These are phyloP conservation scores for Esox lucius DNA, from an alignment of 2,797 vertebrate species.

Conservation along the genomic window DNA sequence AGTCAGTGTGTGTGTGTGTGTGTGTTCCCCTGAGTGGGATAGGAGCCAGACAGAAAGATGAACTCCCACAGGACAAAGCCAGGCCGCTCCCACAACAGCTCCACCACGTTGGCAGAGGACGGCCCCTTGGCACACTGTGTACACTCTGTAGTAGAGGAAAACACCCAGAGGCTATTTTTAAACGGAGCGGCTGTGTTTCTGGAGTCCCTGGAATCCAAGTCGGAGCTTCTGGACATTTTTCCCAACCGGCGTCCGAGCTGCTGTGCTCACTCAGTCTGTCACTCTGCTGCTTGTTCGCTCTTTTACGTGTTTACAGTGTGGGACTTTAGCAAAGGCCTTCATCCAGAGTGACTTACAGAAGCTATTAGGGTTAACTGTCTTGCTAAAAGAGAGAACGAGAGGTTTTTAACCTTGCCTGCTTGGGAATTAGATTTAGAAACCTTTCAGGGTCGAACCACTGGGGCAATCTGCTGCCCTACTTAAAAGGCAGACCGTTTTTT, in stretches of 20 bases:
- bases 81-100: constrained; percentile 40
- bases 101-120: constrained; percentile 32
- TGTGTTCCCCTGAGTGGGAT: constrained; percentile 40
- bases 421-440: not conserved
- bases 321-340: not conserved
- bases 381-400: too few relatives aligned
- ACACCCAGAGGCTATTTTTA: constrained; percentile 44
- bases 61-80: constrained; percentile 35
- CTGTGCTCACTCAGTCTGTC: too few relatives aligned
- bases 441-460: too few relatives aligned
- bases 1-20: not conserved
- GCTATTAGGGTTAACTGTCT: too few relatives aligned
- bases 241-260: too few relatives aligned
- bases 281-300: too few relatives aligned
- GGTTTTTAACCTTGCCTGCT: too few relatives aligned
- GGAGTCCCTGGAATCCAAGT: too few relatives aligned
- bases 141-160: constrained; percentile 10
- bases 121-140: constrained; percentile 27
- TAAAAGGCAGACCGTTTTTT: not conserved
- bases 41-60: constrained; percentile 20
- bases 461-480: too few relatives aligned
- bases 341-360: too few relatives aligned
- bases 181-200: constrained; percentile 28
- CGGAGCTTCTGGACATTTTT: too few relatives aligned
- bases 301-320: too few relatives aligned